phyloP scores from a whole-genome alignment of 1,140 invertebrate species.

The Rhyacophila brunnea region DNA sequence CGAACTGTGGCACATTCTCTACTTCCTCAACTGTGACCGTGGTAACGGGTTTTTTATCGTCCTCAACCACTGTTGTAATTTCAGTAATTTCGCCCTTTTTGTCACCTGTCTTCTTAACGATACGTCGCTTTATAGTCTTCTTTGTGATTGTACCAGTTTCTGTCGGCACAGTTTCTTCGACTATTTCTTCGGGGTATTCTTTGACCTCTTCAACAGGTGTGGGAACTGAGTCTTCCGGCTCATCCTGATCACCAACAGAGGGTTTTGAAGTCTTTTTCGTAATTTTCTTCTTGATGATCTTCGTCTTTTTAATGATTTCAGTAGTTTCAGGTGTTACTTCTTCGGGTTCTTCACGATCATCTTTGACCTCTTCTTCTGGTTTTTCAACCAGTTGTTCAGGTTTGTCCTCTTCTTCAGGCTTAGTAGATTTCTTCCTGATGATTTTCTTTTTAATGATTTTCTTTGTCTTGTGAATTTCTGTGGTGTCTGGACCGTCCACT shows the following conservation, averaged over 20 bases:
- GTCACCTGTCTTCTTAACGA: conserved; percentile 20
- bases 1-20: conserved; percentile 11
- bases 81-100: conserved; percentile 38
- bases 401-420: background rate
- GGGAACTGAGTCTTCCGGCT: background rate
- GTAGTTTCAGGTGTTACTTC: background rate
- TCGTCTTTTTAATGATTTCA: conserved; percentile 8
- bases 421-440: conserved; percentile 32
- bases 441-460: conserved; percentile 30
- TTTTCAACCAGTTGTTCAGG: background rate
- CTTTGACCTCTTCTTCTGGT: conserved; percentile 1
- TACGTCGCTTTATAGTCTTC: conserved; percentile 31
- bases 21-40: conserved; percentile 32
- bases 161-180: conserved; percentile 7
- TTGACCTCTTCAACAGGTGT: conserved; percentile 4
- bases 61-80: conserved; percentile 41
- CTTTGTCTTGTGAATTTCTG: conserved; percentile 8
- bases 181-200: conserved; percentile 15
- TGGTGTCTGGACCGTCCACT: too few relatives aligned
- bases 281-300: conserved; percentile 15
- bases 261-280: background rate
- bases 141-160: conserved; percentile 29
- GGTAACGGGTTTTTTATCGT: conserved; percentile 40
- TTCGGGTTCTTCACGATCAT: conserved; percentile 23
- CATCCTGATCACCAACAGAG: background rate